These are phyloP conservation scores for Aselliscus stoliczkanus DNA, from an alignment of 2,797 vertebrate species.

Conservation along the genomic window DNA sequence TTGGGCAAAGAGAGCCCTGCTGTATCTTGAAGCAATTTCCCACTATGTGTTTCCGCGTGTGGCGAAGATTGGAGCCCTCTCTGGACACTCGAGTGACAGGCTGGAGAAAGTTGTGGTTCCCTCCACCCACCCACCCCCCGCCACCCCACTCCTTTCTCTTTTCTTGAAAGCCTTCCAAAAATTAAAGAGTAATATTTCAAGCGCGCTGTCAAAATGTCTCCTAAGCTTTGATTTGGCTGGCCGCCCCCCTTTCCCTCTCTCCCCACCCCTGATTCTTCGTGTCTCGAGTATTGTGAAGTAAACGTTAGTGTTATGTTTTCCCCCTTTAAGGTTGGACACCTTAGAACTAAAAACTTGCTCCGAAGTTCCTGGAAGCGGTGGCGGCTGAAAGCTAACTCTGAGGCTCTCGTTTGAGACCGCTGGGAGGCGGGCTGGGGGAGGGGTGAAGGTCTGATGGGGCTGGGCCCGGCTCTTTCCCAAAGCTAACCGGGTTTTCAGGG, in stretches of 20 bases:
- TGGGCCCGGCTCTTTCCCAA: background rate
- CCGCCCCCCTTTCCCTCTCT: background rate
- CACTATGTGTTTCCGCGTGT: constrained; percentile 22
- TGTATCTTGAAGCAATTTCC: constrained; percentile 68
- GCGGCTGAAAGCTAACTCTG: background rate
- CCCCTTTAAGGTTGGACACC: background rate
- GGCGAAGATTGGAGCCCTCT: constrained; percentile 43
- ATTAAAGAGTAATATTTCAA: constrained; percentile 30
- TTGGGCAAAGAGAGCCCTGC: background rate
- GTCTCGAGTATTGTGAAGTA: background rate
- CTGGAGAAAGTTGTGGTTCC: constrained; percentile 54
- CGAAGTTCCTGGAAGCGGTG: background rate
- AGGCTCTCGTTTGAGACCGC: background rate
- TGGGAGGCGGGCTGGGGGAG: background rate
- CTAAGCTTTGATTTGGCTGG: constrained; percentile 2
- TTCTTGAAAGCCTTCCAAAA: constrained; percentile 62
- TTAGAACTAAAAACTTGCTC: constrained; percentile 18
- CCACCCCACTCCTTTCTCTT: background rate
- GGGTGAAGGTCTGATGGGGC: no score
- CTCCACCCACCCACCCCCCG: background rate
- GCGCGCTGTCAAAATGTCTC: constrained; percentile 14
- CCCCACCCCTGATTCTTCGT: background rate
- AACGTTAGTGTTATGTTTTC: background rate
- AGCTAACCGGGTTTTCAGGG: background rate
- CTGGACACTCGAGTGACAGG: constrained; percentile 44